Conservation (phyloP, 2,888 invertebrate genomes). For the Rotaria magnacalcarata region DNA sequence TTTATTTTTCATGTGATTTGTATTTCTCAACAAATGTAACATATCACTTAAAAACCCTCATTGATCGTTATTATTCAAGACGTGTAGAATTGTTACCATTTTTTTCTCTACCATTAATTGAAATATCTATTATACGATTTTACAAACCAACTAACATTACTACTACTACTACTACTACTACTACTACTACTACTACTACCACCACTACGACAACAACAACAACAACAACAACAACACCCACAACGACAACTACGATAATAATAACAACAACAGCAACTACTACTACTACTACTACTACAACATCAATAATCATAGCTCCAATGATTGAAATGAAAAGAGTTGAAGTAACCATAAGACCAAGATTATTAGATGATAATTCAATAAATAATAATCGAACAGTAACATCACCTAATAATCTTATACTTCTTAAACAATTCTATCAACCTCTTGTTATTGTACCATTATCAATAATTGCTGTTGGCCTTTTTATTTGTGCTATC, state of each 20-base stretch:
- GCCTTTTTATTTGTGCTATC: not conserved
- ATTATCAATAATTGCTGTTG: constrained; percentile 16
- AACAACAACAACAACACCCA: not conserved
- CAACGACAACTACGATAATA: not conserved
- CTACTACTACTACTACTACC: not conserved
- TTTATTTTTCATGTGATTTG: constrained; percentile 34
- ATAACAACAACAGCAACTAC: too few species aligned
- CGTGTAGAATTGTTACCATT: not conserved
- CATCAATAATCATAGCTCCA: not conserved
- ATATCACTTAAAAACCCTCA: not conserved
- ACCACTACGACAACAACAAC: not conserved
- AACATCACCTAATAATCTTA: not conserved
- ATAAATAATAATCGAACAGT: not conserved
- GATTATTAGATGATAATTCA: not conserved
- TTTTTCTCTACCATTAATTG: not conserved
- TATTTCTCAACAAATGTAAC: not conserved
- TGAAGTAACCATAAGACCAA: not conserved
- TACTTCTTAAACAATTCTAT: not conserved
- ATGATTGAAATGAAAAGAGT: not conserved
- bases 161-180: not conserved
- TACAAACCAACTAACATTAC: not conserved
- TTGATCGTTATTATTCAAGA: not conserved
- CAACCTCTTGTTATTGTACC: constrained; percentile 14
- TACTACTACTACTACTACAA: too few species aligned
- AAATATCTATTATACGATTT: constrained; percentile 15